These are phyloP conservation scores for Podarcis muralis DNA, from an alignment of 2,113 vertebrate genomes.

Conservation along the genomic window DNA sequence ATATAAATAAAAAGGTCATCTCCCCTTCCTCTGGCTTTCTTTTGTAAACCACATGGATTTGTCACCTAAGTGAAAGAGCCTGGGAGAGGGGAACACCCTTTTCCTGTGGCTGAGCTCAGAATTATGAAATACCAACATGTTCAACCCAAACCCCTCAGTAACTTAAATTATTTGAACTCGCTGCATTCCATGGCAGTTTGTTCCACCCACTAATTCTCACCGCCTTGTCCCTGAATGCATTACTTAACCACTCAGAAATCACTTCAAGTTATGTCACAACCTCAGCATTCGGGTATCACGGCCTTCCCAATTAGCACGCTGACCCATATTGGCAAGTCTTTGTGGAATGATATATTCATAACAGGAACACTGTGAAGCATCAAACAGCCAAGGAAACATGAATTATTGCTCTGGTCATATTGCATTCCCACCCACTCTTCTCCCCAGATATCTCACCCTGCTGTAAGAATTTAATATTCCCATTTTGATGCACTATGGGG, in stretches of 20 bases:
- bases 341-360: not conserved
- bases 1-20: not conserved
- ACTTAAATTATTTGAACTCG: slow-evolving; percentile 11
- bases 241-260: not conserved
- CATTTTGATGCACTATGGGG: not conserved
- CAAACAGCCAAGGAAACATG: slow-evolving; percentile 29
- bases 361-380: not conserved
- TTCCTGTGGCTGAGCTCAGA: not conserved
- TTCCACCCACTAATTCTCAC: not conserved
- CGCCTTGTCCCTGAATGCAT: not conserved
- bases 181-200: not conserved
- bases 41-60: slow-evolving; percentile 13
- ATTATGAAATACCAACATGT: not conserved
- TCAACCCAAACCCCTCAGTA: not conserved
- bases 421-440: rapidly evolving
- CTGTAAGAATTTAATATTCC: slow-evolving; percentile 21
- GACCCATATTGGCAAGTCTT: not conserved
- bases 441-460: not conserved
- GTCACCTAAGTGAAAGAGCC: not conserved
- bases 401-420: not conserved
- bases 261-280: not conserved
- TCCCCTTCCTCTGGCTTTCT: not conserved
- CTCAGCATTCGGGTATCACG: not conserved
- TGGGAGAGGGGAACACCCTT: not conserved
- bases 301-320: not conserved